Evolutionary conservation across 2,113 vertebrate genomes (phyloP).

Genomic region (Clarias macrocephalus): DNA sequence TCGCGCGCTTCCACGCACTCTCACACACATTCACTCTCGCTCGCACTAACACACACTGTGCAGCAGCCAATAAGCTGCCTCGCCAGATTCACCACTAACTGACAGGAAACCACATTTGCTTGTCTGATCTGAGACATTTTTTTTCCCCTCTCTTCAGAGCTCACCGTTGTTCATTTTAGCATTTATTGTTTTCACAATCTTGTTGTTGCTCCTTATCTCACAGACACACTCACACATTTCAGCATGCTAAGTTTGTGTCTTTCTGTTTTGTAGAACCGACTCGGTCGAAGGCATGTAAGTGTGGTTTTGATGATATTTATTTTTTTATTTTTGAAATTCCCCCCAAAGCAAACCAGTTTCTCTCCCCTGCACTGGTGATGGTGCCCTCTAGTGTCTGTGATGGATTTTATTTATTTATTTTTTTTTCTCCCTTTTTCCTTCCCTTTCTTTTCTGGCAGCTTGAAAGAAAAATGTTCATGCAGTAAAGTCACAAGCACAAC

Average conservation of each 20-base stretch:
- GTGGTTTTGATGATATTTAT: slow-evolving; percentile 68
- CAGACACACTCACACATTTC: slow-evolving; percentile 58
- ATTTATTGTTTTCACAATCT: not conserved
- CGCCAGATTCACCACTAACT: slow-evolving; percentile 21
- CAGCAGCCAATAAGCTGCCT: slow-evolving; percentile 24
- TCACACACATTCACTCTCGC: not conserved
- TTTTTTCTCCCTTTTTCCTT: not conserved
- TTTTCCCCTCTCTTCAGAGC: not conserved
- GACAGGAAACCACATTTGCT: slow-evolving; percentile 39
- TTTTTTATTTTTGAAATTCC: not conserved
- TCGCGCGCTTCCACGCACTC: not conserved
- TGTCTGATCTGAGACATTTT: not conserved
- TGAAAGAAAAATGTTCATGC: not conserved
- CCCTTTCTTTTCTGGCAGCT: slow-evolving; percentile 24
- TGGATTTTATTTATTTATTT: not conserved
- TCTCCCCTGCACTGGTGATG: slow-evolving; percentile 41
- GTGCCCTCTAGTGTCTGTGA: slow-evolving; percentile 32
- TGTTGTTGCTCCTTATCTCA: slow-evolving; percentile 7
- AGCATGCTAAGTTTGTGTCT: slow-evolving; percentile 84
- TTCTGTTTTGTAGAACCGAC: slow-evolving; percentile 89
- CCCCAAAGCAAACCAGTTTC: slow-evolving; percentile 5
- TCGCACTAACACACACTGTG: slow-evolving; percentile 19
- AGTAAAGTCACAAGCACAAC: not conserved
- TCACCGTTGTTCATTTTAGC: not conserved
- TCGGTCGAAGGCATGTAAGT: slow-evolving; percentile 96